Percentiles rank a stretch among this genome's conserved stretches.
These are phyloP conservation scores for Drosophila gaucha DNA, from an alignment of 2,888 invertebrate species.

Conservation along the genomic window DNA sequence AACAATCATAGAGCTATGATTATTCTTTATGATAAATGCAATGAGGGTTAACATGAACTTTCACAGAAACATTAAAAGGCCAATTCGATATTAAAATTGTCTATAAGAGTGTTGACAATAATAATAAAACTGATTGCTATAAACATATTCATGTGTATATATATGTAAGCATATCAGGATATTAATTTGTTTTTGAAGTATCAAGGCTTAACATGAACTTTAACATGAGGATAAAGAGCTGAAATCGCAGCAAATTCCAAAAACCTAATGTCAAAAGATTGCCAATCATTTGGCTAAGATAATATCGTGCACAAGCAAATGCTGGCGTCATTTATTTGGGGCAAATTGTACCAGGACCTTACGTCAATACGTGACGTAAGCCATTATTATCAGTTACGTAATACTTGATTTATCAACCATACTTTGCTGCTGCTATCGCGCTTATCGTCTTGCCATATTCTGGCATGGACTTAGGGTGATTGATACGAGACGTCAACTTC, in stretches of 20 bases:
- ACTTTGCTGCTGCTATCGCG: constrained; percentile 1
- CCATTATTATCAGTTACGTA: constrained; percentile 4
- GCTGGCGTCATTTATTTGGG: constrained; percentile 4
- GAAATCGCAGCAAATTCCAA: background rate
- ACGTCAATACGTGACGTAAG: constrained; percentile 14
- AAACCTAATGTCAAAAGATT: background rate
- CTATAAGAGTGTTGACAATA: too few species aligned
- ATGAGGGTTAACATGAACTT: constrained; percentile 2
- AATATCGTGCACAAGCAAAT: background rate
- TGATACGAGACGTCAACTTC: too few species aligned
- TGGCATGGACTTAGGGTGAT: background rate
- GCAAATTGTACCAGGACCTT: constrained; percentile 6
- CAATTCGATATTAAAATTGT: too few species aligned
- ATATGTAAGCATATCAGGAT: too few species aligned
- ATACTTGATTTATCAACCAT: background rate
- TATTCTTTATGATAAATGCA: too few species aligned
- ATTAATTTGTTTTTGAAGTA: too few species aligned
- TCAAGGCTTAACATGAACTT: constrained; percentile 1
- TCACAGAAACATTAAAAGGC: too few species aligned
- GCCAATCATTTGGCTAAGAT: constrained; percentile 2
- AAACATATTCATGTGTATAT: too few species aligned
- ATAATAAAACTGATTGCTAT: too few species aligned
- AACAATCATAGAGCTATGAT: background rate
- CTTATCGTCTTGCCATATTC: background rate
- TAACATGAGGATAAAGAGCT: background rate